These are phyloP conservation scores for Epinephelus moara DNA, from an alignment of 2,113 vertebrate species.

Conservation along the genomic window DNA sequence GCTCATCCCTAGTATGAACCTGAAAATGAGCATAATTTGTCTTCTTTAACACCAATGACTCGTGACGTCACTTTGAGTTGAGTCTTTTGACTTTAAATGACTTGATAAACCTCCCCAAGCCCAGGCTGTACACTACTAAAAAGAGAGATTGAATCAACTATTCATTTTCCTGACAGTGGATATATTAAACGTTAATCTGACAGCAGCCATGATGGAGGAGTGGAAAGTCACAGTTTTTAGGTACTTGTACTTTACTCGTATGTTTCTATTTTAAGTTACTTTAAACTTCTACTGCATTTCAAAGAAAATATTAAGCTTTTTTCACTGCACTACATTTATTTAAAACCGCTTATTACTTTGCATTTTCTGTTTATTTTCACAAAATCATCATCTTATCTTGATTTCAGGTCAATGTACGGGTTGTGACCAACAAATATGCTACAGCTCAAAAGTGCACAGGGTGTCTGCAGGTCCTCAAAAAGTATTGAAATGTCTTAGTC, in stretches of 20 bases:
- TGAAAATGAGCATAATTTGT: no score
- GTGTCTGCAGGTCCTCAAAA: no score
- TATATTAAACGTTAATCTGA: background rate
- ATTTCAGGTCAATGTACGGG: background rate
- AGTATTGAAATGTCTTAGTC: no score
- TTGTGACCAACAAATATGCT: background rate
- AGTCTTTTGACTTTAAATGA: background rate
- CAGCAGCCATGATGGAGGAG: background rate
- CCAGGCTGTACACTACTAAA: background rate
- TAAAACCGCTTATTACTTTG: background rate
- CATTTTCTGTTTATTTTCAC: background rate
- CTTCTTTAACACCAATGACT: no score
- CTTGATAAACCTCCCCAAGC: background rate
- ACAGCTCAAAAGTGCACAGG: background rate
- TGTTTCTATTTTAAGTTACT: no score
- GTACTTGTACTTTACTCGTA: no score
- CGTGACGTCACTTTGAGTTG: no score
- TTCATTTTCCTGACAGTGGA: background rate
- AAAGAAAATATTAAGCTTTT: background rate
- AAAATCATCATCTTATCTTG: background rate
- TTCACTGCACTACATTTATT: background rate
- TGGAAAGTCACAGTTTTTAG: no score
- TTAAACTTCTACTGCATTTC: background rate
- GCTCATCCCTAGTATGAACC: no score
- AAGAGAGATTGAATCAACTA: background rate